Base-by-base conservation (phyloP, 2,797 vertebrate genomes). In the Odontamblyopus rebecca region DNA sequence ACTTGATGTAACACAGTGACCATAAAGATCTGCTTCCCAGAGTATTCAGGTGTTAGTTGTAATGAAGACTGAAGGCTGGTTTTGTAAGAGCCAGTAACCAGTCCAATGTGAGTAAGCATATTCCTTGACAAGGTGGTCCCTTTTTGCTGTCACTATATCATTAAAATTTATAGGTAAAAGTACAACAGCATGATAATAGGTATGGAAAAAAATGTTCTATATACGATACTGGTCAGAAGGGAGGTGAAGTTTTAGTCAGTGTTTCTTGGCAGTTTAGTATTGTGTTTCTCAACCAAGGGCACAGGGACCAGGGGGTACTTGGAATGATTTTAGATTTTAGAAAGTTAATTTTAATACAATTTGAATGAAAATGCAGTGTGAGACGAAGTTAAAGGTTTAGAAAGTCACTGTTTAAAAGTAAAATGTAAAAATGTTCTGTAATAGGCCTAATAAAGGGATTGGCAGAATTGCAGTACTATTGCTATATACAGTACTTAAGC, bases 81-180 rank as follows among this genome's bases (percentile, higher is more conserved):
- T 70, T 73, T 66, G 23, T 53, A 61, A 27, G 78, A 68, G n/a
- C 61, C 30, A 69, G 16, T 56, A 68, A 18, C 61, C 30, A 69
- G 16, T 56, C 67, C 29, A 67, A 11, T 61, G 19, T 68, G 57
- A 74, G 54, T 48, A 48, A 48, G 63, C 35, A 71, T 35, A 44
- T 29, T 70, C 19, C n/a, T 6, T 27, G 18, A 26, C 2, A 9
- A 72, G 61, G 67, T n/a, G 4, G 35, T 57, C 29, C 62, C n/a
- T 73, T 70, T 57, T 18, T 61, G 41, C 18, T 16, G 32, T 44
- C 7, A 12, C 30, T 63, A 35, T 63, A n/a, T 48, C 38, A 27
- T 2, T 13, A 4, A 7, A 19, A 64, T 26, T 64, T 27, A 26
- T 7, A 61, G 9, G 30, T n/a, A 4, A 61, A 32, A 7, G 19